These are phyloP conservation scores for Acanthosepion pharaonis DNA, from an alignment of 2,888 invertebrate genomes.

Conservation along the genomic window DNA sequence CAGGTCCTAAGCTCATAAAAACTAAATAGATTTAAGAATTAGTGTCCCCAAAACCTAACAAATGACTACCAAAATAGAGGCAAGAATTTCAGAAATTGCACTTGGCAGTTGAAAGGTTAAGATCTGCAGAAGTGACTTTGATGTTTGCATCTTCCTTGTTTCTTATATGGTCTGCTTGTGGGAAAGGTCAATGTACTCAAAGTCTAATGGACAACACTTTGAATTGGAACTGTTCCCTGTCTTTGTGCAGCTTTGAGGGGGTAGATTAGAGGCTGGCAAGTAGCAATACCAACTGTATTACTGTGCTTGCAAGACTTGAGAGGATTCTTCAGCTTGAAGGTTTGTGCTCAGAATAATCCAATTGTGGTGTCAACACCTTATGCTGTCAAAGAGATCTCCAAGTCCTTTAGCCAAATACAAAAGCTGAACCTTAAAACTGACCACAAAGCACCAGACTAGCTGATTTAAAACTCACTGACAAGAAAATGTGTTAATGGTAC, in stretches of 20 bases:
- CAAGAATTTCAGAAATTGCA: background rate
- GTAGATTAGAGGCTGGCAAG: background rate
- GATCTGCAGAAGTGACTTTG: background rate
- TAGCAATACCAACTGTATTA: background rate
- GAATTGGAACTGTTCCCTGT: background rate
- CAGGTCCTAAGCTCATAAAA: background rate
- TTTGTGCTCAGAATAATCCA: background rate
- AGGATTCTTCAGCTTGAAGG: background rate
- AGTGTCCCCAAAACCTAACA: background rate
- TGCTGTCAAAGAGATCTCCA: background rate
- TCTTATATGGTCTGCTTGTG: background rate
- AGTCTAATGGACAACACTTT: slow-evolving; percentile 33
- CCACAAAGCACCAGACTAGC: background rate
- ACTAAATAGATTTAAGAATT: background rate
- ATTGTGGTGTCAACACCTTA: slow-evolving; percentile 11
- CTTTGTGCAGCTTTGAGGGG: background rate
- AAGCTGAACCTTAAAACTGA: background rate
- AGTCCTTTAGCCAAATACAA: background rate
- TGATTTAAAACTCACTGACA: slow-evolving; percentile 4
- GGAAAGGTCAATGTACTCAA: background rate
- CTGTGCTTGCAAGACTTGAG: background rate
- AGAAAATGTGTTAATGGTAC: background rate
- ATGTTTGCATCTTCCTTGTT: background rate
- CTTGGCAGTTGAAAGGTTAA: slow-evolving; percentile 4
- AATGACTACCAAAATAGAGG: background rate